A percentile compares a stretch with the other conserved stretches of the same genome.
Evolutionary conservation across 2,113 vertebrate species (phyloP).

Genomic region (Balaenoptera acutorostrata): DNA sequence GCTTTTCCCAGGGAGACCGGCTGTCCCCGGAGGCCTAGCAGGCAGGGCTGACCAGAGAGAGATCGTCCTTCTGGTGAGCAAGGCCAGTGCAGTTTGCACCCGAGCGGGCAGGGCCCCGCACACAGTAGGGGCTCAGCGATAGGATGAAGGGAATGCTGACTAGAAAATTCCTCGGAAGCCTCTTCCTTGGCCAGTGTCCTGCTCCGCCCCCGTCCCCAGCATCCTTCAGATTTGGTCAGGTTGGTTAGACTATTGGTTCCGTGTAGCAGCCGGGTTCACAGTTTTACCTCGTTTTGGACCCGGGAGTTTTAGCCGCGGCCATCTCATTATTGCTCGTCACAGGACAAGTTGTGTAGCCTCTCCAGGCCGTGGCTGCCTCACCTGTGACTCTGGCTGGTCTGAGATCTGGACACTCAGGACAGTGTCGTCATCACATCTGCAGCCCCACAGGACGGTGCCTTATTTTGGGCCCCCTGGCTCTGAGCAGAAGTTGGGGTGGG

Average conservation of each 20-base stretch:
- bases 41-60: neutral
- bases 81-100: fast-evolving
- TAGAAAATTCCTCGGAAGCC: neutral
- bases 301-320: neutral
- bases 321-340: neutral
- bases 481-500: neutral
- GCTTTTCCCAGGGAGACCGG: neutral
- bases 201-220: neutral
- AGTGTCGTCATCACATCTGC: neutral
- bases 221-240: neutral
- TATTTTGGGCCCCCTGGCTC: neutral
- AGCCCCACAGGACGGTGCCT: neutral
- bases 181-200: neutral
- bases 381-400: neutral
- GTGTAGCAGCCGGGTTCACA: neutral
- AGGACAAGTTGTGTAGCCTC: neutral
- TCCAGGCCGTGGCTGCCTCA: neutral
- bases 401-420: neutral
- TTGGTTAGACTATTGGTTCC: neutral
- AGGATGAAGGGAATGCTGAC: neutral
- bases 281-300: neutral
- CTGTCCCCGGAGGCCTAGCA: neutral
- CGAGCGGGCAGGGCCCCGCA: neutral
- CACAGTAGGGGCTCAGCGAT: neutral
- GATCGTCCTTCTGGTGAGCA: neutral